phyloP scores from a whole-genome alignment of 2,888 invertebrate genomes.

The Sericinus montela region DNA sequence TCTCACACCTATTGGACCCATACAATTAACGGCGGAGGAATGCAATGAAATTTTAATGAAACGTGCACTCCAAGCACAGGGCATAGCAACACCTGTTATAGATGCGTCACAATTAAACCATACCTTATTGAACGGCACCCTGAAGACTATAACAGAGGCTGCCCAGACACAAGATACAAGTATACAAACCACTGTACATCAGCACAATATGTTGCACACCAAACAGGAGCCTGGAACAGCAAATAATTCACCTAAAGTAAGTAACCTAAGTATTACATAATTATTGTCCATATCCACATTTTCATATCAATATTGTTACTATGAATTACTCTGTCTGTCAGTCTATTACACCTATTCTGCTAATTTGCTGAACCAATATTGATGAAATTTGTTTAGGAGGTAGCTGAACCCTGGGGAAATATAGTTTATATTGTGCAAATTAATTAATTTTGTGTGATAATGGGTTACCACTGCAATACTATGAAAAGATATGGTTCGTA shows the following conservation, averaged over 20 bases:
- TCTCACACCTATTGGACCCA: constrained; percentile 85
- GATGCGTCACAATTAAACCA: constrained; percentile 71
- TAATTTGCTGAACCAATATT: too few relatives aligned
- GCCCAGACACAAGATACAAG: constrained; percentile 52
- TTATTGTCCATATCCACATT: too few relatives aligned
- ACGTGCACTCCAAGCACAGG: constrained; percentile 83
- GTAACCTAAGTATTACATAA: constrained; percentile 24
- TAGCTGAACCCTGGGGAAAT: too few relatives aligned
- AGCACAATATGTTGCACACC: constrained; percentile 73
- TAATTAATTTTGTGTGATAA: too few relatives aligned
- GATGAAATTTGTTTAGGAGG: too few relatives aligned
- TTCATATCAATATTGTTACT: too few relatives aligned
- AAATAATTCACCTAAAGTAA: constrained; percentile 77
- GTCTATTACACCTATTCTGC: too few relatives aligned
- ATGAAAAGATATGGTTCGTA: too few relatives aligned
- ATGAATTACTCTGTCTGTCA: too few relatives aligned
- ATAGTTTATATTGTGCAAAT: too few relatives aligned
- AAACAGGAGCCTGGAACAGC: constrained; percentile 81
- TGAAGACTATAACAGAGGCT: constrained; percentile 64
- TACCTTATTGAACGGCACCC: constrained; percentile 59
- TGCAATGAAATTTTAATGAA: constrained; percentile 89
- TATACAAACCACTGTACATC: constrained; percentile 55
- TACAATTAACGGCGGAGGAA: constrained; percentile 87
- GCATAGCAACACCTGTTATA: constrained; percentile 71
- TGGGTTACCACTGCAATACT: too few relatives aligned